These are phyloP conservation scores for Ommatoiulus sabulosus DNA, from an alignment of 2,888 invertebrate species.

Conservation along the genomic window DNA sequence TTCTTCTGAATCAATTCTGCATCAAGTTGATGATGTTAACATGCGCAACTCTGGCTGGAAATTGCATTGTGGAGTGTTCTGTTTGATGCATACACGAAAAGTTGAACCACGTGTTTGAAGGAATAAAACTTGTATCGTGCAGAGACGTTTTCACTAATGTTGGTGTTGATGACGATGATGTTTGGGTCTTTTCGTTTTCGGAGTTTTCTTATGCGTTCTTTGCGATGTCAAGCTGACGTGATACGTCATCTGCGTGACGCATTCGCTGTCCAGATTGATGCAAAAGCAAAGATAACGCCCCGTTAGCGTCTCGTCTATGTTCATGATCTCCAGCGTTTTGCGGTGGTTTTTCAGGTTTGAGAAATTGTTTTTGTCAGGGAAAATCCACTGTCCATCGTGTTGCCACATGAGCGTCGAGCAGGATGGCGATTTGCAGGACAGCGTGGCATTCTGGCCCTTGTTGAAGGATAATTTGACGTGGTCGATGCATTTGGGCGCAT, in stretches of 20 bases:
- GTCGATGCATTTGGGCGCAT: neutral
- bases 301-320: neutral
- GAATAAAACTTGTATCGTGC: neutral
- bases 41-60: neutral
- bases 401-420: slow-evolving; percentile 4
- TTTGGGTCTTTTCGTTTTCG: neutral
- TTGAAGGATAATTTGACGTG: neutral
- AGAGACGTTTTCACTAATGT: neutral
- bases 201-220: neutral
- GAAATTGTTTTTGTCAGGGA: neutral
- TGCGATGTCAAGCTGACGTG: neutral
- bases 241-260: neutral
- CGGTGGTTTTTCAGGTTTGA: slow-evolving; percentile 3
- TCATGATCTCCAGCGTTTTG: neutral
- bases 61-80: neutral
- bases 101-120: too few relatives aligned
- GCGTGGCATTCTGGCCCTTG: slow-evolving; percentile 29
- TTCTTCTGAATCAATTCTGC: too few relatives aligned
- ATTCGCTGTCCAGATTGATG: slow-evolving; percentile 13
- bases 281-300: slow-evolving; percentile 29
- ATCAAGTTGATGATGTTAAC: too few relatives aligned
- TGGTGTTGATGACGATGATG: neutral
- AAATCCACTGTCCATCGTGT: neutral
- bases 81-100: too few relatives aligned
- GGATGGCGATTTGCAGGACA: neutral